Base-by-base conservation (phyloP, 2,888 invertebrate species). In the Lapara coniferarum region DNA sequence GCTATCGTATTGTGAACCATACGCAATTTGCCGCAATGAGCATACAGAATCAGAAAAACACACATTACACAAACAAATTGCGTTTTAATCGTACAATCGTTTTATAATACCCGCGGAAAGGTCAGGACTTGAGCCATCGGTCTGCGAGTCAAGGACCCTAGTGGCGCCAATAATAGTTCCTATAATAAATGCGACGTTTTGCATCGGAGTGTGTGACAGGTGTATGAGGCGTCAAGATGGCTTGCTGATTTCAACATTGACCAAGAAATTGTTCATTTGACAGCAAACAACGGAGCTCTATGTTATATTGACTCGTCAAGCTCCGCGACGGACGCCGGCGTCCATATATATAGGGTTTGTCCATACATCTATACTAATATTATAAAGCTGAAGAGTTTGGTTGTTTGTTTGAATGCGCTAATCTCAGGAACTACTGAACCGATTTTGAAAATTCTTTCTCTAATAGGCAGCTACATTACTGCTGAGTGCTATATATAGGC, bases 91-190 rank as follows among this genome's bases (percentile, higher is more conserved):
- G 63, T 19, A 13, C 49, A 44, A 59, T 59, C 16, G 59, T 46
- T 44, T 46, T 46, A 13, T 49, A 63, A 63, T 46, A 6, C 49
- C 12, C 63, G 63, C 49, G 46, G 1, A 63, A 63, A 63, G 46
- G 63, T 63, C 63, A 49, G 49, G 49, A 63, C 63, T 63, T 63
- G 63, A 13, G 63, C 19, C 63, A 63, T 63, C 63, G 49, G 37
- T 55, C 57, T 57, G 6, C 63, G 49, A 63, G 63, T 63, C 63
- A 63, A 63, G 63, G 63, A 63, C 63, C 63, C 13, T 49, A 49
- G 63, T 19, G 46, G 46, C 19, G 49, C 46, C 63, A 63, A 63
- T 63, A 63, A 49, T 63, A 63, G 46, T 63, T 49, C 46, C 19
- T 46, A 63, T 63, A 49, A 63, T 63, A 46, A 44, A 16, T 16